Conservation (phyloP, 2,888 invertebrate genomes). For the Sisyra terminalis region DNA sequence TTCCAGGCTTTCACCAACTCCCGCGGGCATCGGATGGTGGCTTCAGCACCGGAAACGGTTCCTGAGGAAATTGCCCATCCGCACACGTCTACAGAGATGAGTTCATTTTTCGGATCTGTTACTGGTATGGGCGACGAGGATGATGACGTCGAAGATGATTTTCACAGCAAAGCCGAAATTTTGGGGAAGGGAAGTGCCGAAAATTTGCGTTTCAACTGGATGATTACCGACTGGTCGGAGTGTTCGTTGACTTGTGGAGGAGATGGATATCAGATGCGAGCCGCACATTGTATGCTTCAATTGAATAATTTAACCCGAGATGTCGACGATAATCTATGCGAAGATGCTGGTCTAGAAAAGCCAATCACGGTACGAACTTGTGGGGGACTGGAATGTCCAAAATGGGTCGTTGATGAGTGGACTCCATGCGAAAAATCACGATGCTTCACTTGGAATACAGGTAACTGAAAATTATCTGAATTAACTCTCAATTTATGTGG, state of each 20-base stretch:
- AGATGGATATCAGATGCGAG: conserved; percentile 52
- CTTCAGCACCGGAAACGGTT: conserved; percentile 27
- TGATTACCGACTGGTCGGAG: conserved; percentile 68
- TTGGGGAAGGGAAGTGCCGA: conserved; percentile 26
- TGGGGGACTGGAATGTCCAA: conserved; percentile 52
- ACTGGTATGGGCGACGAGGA: conserved; percentile 26
- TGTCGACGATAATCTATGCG: conserved; percentile 48
- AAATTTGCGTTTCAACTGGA: conserved; percentile 56
- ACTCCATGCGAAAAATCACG: conserved; percentile 51
- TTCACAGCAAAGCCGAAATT: conserved; percentile 17
- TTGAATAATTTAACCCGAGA: conserved; percentile 35
- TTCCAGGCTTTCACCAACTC: conserved; percentile 60
- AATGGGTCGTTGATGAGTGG: conserved; percentile 57
- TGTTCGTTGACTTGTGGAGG: conserved; percentile 75
- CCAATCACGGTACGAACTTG: conserved; percentile 47
- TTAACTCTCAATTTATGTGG: too few relatives aligned
- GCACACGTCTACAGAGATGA: conserved; percentile 30
- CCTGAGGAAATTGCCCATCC: conserved; percentile 29
- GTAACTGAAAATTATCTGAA: conserved; percentile 23
- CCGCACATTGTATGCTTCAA: conserved; percentile 50
- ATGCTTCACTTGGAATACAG: conserved; percentile 59
- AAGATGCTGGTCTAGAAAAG: conserved; percentile 47
- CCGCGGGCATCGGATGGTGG: conserved; percentile 49
- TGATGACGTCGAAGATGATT: conserved; percentile 23
- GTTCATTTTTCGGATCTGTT: conserved; percentile 24